Evolutionary conservation across 2,797 vertebrate genomes (phyloP).

Genomic region (Argentina silus): DNA sequence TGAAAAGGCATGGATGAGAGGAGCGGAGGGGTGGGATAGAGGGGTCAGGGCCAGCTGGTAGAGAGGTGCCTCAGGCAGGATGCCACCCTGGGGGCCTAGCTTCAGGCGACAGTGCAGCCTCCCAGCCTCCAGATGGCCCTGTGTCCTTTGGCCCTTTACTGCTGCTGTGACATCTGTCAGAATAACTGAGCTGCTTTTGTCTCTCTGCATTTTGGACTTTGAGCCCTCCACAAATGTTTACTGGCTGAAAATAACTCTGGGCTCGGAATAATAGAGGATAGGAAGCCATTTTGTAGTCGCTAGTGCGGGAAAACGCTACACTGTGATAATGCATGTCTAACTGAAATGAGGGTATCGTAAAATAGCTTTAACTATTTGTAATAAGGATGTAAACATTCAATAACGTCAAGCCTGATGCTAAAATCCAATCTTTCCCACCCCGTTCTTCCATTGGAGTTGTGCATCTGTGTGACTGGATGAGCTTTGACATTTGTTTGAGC

Average conservation of each 20-base stretch:
- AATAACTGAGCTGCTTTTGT: slow-evolving; percentile 77
- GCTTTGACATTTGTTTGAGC: slow-evolving; percentile 58
- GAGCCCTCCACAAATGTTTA: slow-evolving; percentile 56
- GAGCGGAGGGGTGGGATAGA: slow-evolving; percentile 45
- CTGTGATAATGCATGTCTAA: neutral
- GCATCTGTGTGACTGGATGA: slow-evolving; percentile 42
- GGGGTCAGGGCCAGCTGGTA: slow-evolving; percentile 78
- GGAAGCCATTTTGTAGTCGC: slow-evolving; percentile 12
- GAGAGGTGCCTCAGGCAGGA: slow-evolving; percentile 59
- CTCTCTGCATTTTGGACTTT: slow-evolving; percentile 57
- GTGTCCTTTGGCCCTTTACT: slow-evolving; percentile 73
- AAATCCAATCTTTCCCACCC: neutral
- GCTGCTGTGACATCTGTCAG: slow-evolving; percentile 78
- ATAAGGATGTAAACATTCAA: neutral
- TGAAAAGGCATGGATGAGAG: slow-evolving; percentile 4
- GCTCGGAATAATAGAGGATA: neutral
- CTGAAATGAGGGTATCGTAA: neutral
- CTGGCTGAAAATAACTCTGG: slow-evolving; percentile 45
- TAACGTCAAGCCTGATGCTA: neutral
- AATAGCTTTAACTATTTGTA: neutral
- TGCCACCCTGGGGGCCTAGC: slow-evolving; percentile 63
- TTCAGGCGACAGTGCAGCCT: slow-evolving; percentile 62
- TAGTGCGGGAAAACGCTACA: neutral
- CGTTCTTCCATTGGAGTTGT: neutral
- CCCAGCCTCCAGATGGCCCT: slow-evolving; percentile 79